Evolutionary conservation across 2,888 invertebrate genomes (phyloP), one percentile per base, ranked within the genome.

Genomic region (Lamellibrachia satsuma): DNA sequence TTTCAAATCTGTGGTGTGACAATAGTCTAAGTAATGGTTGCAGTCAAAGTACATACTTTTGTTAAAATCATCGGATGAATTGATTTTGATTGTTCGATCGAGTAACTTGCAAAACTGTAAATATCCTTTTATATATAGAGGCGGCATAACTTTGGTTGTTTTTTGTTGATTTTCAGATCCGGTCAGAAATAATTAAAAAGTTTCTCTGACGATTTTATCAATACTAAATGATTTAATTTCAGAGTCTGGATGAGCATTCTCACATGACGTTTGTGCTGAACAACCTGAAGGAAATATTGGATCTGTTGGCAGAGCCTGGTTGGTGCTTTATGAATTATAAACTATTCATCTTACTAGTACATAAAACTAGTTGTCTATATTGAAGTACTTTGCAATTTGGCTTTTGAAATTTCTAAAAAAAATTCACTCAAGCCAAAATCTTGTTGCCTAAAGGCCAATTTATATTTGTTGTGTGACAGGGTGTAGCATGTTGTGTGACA

Each of bases 171-270:
- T 39, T 39, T 39, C 39, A 39, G 39, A 39, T 39, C 39, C 39
- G 39, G 9, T 9, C 55, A 55, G 55, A 55, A 9, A 55, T 3
- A 55, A 9, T 55, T 1, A 55, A 55, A 55, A 55, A 55, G 55
- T 75, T 75, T 15, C n/a, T 75, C n/a, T 15, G 15, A 22, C n/a
- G n/a, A 75, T 22, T 75, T 11, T 22, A 3, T 11, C 6, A 75
- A 6, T 75, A 6, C 1, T 75, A 75, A 75, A 75, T 90, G 55
- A 60, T n/a, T 92, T 90, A 6, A 93, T 94, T 94, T 22, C 94
- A 96, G 96, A 95, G 95, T 27, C 94, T 96, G 90, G 96, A 96
- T 95, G 96, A 96, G 93, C 96, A 96, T 94, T 95, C 96, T 93
- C 96, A 96, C 93, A 94, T 96, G 94, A 95, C 95, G 27, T 96